phyloP scores from a whole-genome alignment of 2,888 invertebrate genomes.

The Papilio protenor region DNA sequence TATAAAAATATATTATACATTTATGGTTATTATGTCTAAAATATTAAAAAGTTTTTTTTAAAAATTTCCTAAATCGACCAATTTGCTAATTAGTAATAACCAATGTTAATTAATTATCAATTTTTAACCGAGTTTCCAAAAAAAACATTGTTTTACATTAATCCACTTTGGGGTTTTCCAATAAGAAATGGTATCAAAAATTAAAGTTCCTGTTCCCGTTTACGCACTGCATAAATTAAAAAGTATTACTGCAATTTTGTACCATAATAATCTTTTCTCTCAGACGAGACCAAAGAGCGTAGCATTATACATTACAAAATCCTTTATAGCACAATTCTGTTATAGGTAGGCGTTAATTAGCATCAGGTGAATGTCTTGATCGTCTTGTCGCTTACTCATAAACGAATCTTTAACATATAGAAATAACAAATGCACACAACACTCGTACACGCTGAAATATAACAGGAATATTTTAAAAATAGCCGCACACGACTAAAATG shows the following conservation, averaged over 20 bases:
- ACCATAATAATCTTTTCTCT: neutral
- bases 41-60: too few relatives aligned
- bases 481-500: too few relatives aligned
- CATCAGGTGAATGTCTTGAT: slow-evolving; percentile 12
- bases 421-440: slow-evolving; percentile 1
- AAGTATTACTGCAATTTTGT: neutral
- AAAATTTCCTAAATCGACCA: too few relatives aligned
- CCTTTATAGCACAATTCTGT: neutral
- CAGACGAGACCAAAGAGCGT: neutral
- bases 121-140: neutral
- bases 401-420: neutral
- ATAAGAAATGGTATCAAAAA: too few relatives aligned
- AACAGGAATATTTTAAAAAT: neutral
- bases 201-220: neutral
- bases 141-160: neutral
- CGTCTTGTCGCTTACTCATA: slow-evolving; percentile 16
- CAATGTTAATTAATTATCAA: too few relatives aligned
- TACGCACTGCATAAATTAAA: neutral
- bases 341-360: slow-evolving; percentile 10
- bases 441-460: neutral
- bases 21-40: too few relatives aligned
- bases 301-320: slow-evolving; percentile 14
- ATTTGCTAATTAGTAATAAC: too few relatives aligned
- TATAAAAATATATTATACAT: slow-evolving; percentile 48
- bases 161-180: too few relatives aligned